Percentiles rank a stretch among this genome's conserved stretches.
phyloP scores from a whole-genome alignment of 30 jellyfish, hydroid and myxozoan genomes.

The Thelohanellus kitauei region DNA sequence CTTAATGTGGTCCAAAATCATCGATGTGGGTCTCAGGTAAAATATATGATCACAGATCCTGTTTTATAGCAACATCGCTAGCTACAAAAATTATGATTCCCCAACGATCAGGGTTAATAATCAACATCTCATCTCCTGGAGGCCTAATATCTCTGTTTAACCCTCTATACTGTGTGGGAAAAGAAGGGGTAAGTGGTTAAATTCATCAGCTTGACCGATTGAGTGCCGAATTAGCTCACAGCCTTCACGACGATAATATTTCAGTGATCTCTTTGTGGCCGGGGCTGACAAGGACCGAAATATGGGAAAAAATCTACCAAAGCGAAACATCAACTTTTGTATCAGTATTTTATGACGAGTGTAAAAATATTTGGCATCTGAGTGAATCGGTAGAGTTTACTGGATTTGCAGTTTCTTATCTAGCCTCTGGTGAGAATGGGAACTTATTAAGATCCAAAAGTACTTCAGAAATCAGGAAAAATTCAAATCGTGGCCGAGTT shows the following conservation, averaged over 20 bases:
- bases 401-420: conserved; percentile 18
- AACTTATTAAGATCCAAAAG: conserved; percentile 11
- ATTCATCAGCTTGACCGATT: conserved; percentile 39
- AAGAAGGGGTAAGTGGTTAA: conserved; percentile 28
- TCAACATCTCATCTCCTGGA: conserved; percentile 32
- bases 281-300: conserved; percentile 29
- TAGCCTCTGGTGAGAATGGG: conserved; percentile 20
- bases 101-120: conserved; percentile 20
- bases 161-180: conserved; percentile 29
- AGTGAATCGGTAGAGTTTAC: too few species aligned
- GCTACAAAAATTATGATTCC: conserved; percentile 35
- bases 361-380: too few species aligned
- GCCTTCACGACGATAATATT: conserved; percentile 17
- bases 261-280: conserved; percentile 30
- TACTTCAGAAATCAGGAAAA: conserved; percentile 17
- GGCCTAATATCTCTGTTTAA: conserved; percentile 23
- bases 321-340: too few species aligned
- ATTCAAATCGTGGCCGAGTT: conserved; percentile 19
- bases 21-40: too few species aligned
- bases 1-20: too few species aligned
- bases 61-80: conserved; percentile 15
- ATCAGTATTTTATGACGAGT: too few species aligned
- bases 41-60: too few species aligned
- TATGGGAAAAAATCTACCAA: conserved; percentile 7
- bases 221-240: conserved; percentile 31